These are phyloP conservation scores for Pipra filicauda DNA, from an alignment of 2,113 vertebrate species.

Conservation along the genomic window DNA sequence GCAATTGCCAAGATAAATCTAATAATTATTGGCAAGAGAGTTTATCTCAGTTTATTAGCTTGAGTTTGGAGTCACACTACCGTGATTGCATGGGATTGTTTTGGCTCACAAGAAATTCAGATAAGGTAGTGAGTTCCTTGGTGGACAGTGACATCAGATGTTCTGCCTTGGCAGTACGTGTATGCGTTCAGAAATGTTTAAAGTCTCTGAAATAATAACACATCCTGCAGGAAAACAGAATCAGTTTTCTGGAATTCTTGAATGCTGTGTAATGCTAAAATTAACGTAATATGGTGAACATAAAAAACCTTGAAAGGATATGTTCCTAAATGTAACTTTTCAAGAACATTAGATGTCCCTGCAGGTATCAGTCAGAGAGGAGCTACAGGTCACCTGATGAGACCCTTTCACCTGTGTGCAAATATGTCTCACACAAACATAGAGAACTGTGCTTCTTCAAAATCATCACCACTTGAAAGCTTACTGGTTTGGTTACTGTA, in stretches of 20 bases:
- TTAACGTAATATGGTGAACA: background rate
- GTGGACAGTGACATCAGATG: background rate
- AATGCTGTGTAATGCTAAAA: background rate
- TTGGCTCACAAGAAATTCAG: background rate
- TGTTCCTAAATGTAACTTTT: background rate
- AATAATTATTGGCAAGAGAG: background rate
- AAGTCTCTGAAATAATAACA: background rate
- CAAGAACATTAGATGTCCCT: fast-evolving
- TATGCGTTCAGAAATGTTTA: background rate
- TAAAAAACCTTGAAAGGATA: background rate
- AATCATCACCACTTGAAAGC: background rate
- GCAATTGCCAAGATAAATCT: background rate
- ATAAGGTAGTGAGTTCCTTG: background rate
- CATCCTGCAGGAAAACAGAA: background rate
- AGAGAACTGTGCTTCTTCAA: background rate
- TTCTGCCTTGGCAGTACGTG: background rate
- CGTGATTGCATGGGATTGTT: background rate
- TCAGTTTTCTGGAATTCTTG: background rate
- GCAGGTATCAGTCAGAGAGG: background rate
- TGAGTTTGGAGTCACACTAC: background rate
- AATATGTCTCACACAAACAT: background rate
- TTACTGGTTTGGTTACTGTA: background rate
- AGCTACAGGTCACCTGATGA: background rate
- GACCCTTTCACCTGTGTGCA: background rate
- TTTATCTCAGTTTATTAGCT: background rate